A percentile compares a stretch with the other conserved stretches of the same genome.
Conservation (phyloP, 2,797 vertebrate genomes). For the Oreonectes daqikongensis region DNA sequence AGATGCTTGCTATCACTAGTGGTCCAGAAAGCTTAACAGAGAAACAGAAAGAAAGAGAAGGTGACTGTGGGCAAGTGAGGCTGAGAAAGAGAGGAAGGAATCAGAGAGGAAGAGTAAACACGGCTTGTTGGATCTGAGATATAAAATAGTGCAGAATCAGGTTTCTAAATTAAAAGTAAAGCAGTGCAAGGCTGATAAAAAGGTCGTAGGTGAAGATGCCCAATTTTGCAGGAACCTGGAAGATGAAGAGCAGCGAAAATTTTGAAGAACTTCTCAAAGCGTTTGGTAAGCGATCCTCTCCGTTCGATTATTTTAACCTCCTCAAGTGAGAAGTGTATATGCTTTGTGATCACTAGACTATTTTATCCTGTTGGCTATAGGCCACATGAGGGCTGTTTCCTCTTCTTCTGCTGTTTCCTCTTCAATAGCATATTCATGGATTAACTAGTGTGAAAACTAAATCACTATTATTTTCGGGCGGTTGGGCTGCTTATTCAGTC, state of each 20-base stretch:
- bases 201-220: constrained; percentile 75
- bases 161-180: background rate
- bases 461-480: constrained; percentile 60
- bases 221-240: constrained; percentile 94
- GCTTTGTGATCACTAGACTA: constrained; percentile 30
- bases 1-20: constrained; percentile 61
- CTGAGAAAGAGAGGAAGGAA: constrained; percentile 50
- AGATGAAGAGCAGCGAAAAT: constrained; percentile 97
- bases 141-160: background rate
- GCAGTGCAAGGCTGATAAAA: constrained; percentile 10
- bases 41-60: constrained; percentile 48
- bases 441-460: constrained; percentile 63
- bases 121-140: constrained; percentile 40
- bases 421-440: constrained; percentile 58
- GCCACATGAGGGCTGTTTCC: constrained; percentile 15
- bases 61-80: constrained; percentile 54
- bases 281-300: constrained; percentile 80
- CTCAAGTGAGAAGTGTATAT: background rate
- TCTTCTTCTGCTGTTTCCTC: constrained; percentile 36
- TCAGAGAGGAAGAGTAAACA: background rate
- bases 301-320: constrained; percentile 5
- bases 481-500: constrained; percentile 49
- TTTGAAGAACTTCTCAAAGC: constrained; percentile 94
- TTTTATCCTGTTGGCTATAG: constrained; percentile 36
- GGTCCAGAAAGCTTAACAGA: constrained; percentile 55